Base-by-base conservation (phyloP, 2,113 vertebrate species). In the Sinocyclocheilus anshuiensis region DNA sequence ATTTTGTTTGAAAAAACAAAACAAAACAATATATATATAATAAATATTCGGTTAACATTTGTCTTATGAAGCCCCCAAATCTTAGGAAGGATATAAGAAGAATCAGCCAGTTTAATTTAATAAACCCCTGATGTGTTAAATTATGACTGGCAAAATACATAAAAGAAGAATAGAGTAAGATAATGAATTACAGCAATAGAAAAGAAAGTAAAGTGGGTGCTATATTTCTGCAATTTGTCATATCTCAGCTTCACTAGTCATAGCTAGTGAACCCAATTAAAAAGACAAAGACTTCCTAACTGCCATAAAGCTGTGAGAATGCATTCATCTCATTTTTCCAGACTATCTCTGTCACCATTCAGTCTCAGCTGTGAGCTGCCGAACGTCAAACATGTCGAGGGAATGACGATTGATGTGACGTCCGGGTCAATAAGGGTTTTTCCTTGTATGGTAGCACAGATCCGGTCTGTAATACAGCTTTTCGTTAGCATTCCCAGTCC, bases 211-310 rank as follows among this genome's bases (percentile, higher is more conserved):
- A 77, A 55, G 69, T 55, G 1, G 76, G 48, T 55, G 26, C 2
- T 74, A 42, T 87, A 78, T 83, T 36, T 57, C 36, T 45, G 9
- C 67, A 67, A 48, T 81, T 48, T 67, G 79, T 67, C 39, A 81
- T 81, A 67, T 48, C 61, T 81, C 76, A 20, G 24, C 26, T 53
- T 77, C 26, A 50, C 15, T 45, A 42, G 6, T 77, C 45, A 77
- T 53, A 61, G 57, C 55, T 63, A n/a, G 78, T 45, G 78, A 81
- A 65, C 78, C 78, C 61, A 81, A 81, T 81, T 81, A 81, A 67
- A 81, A 67, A 48, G 57, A 81, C 59, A 67, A 65, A 81, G 79
- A 67, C 39, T 7, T 16, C 9, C n/a, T 26, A 39, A 48, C 39
- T 3, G 9, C 1, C n/a, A 63, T 22, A 65, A 63, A 81, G 59